These are phyloP conservation scores for Carassius carassius DNA, from an alignment of 2,113 vertebrate species.

Conservation along the genomic window DNA sequence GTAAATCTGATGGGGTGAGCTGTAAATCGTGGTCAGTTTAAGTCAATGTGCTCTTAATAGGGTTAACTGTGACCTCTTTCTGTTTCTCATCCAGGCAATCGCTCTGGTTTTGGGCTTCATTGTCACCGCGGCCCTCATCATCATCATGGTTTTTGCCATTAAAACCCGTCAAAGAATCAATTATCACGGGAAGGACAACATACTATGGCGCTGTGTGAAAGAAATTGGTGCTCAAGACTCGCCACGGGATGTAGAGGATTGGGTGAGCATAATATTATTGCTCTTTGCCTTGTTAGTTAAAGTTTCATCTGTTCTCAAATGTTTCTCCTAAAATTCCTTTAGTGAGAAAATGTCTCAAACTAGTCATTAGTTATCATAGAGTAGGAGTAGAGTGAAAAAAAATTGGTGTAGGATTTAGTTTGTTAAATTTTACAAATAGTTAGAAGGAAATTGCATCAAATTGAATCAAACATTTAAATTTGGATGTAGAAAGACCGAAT, in stretches of 20 bases:
- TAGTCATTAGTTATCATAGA: not conserved
- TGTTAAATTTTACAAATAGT: no score
- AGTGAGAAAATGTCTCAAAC: not conserved
- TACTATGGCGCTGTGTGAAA: slow-evolving; percentile 82
- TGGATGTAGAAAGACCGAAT: no score
- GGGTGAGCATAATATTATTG: slow-evolving; percentile 75
- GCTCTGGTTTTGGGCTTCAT: slow-evolving; percentile 86
- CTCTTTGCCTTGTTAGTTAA: no score
- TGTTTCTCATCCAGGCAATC: slow-evolving; percentile 76
- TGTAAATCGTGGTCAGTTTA: not conserved
- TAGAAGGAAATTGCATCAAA: no score
- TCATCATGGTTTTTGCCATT: slow-evolving; percentile 87
- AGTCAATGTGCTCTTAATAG: not conserved
- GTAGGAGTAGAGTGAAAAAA: not conserved
- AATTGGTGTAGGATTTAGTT: no score
- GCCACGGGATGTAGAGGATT: slow-evolving; percentile 82
- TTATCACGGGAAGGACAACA: slow-evolving; percentile 82
- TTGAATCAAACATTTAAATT: no score
- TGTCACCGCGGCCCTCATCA: slow-evolving; percentile 76
- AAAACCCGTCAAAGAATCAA: slow-evolving; percentile 83
- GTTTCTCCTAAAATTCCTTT: not conserved
- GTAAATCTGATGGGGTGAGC: no score
- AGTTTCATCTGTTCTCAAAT: not conserved
- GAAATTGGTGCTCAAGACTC: slow-evolving; percentile 65
- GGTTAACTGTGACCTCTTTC: not conserved